Percentiles rank a stretch among this genome's conserved stretches.
phyloP scores from a whole-genome alignment of 2,113 vertebrate species.

The Cricetomys ansorgei region DNA sequence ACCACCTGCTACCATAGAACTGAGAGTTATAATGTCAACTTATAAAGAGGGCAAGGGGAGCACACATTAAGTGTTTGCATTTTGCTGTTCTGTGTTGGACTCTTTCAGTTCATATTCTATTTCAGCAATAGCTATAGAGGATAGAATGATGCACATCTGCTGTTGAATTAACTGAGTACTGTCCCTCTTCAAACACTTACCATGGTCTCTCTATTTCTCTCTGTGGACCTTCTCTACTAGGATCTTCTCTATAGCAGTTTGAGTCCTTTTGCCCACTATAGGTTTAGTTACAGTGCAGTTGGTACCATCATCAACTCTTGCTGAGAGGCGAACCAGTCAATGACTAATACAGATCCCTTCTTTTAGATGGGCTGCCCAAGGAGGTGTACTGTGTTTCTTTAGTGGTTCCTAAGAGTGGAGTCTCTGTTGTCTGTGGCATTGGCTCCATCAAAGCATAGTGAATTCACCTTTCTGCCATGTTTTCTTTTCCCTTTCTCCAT shows the following conservation, averaged over 20 bases:
- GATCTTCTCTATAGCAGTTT: not conserved
- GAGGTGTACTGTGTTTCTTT: not conserved
- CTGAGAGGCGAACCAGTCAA: not conserved
- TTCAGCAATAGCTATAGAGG: not conserved
- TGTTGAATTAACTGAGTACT: not conserved
- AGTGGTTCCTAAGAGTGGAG: not conserved
- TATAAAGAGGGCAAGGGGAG: not conserved
- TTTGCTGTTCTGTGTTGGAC: not conserved
- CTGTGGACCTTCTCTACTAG: not conserved
- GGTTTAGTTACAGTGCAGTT: not conserved
- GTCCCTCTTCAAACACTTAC: not conserved
- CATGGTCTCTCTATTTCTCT: not conserved
- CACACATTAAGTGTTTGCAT: not conserved
- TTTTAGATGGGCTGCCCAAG: not conserved
- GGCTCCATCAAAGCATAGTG: no score
- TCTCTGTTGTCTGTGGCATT: fast-evolving
- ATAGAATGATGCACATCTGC: not conserved
- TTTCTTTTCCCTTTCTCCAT: not conserved
- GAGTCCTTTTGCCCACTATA: not conserved
- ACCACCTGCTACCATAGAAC: not conserved
- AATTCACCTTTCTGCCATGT: not conserved
- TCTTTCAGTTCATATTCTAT: not conserved
- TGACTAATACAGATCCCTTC: not conserved
- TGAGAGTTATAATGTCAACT: not conserved
- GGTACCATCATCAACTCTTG: not conserved